phyloP scores from a whole-genome alignment of 2,888 invertebrate genomes.

The Xestia xanthographa region DNA sequence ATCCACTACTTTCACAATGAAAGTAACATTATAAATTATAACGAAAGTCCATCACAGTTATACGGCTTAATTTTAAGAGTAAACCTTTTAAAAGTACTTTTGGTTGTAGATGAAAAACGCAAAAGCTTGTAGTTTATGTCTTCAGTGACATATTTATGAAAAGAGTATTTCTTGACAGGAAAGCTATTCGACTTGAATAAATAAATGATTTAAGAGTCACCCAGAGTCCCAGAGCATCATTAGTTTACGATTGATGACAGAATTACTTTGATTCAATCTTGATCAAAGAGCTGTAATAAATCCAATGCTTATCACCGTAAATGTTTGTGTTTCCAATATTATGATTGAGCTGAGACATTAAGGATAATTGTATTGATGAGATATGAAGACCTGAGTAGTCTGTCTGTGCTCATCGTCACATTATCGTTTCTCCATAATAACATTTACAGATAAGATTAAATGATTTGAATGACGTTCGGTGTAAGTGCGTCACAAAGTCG shows the following conservation, averaged over 20 bases:
- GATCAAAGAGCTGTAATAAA: conserved; percentile 51
- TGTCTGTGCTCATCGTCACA: conserved; percentile 43
- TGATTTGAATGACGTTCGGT: conserved; percentile 26
- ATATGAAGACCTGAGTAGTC: conserved; percentile 40
- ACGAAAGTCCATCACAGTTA: conserved; percentile 1
- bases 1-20: background rate
- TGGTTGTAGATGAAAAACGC: background rate
- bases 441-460: conserved; percentile 54
- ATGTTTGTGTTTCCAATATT: conserved; percentile 37
- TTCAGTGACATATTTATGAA: background rate
- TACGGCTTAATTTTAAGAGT: background rate
- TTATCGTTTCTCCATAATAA: conserved; percentile 47
- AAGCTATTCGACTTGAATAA: background rate
- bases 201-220: background rate
- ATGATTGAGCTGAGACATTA: conserved; percentile 37
- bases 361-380: conserved; percentile 42
- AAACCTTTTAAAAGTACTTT: background rate
- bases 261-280: conserved; percentile 31
- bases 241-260: background rate
- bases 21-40: background rate
- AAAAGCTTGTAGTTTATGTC: background rate
- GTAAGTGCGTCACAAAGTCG: conserved; percentile 23
- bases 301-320: conserved; percentile 34
- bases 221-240: background rate
- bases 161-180: background rate